phyloP scores from a whole-genome alignment of 2,113 vertebrate species.

The Amphiprion percula region DNA sequence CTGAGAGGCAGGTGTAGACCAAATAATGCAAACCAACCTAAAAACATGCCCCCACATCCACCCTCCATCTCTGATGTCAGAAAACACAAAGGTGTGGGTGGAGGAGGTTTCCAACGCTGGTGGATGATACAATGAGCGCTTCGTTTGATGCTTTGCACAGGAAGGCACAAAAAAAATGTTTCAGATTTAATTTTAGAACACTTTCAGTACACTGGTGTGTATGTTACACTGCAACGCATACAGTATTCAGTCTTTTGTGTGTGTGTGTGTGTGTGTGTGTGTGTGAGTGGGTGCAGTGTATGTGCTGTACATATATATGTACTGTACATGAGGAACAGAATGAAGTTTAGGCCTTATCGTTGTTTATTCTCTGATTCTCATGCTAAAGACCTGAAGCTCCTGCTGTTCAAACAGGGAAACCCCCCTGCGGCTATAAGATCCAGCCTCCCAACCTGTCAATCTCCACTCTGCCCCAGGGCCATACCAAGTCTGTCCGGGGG shows the following conservation, averaged over 20 bases:
- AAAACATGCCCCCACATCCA: no score
- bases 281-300: neutral
- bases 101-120: no score
- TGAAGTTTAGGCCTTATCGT: conserved; percentile 71
- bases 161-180: no score
- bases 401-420: conserved; percentile 66
- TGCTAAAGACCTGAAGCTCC: conserved; percentile 77
- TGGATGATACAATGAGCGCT: no score
- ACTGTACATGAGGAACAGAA: conserved; percentile 17
- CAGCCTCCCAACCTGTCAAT: conserved; percentile 82
- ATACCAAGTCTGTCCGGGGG: conserved; percentile 78
- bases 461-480: conserved; percentile 76
- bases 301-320: neutral
- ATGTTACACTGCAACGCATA: no score
- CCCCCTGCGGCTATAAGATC: conserved; percentile 76
- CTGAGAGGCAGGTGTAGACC: no score
- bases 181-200: no score
- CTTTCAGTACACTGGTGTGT: no score
- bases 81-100: no score
- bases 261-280: neutral
- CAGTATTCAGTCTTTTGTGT: neutral
- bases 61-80: no score
- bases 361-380: conserved; percentile 81
- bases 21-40: no score
- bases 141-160: no score